Evolutionary conservation across 2,113 vertebrate genomes (phyloP), one percentile per base, ranked within the genome.

Genomic region (Oenanthe oenanthe): DNA sequence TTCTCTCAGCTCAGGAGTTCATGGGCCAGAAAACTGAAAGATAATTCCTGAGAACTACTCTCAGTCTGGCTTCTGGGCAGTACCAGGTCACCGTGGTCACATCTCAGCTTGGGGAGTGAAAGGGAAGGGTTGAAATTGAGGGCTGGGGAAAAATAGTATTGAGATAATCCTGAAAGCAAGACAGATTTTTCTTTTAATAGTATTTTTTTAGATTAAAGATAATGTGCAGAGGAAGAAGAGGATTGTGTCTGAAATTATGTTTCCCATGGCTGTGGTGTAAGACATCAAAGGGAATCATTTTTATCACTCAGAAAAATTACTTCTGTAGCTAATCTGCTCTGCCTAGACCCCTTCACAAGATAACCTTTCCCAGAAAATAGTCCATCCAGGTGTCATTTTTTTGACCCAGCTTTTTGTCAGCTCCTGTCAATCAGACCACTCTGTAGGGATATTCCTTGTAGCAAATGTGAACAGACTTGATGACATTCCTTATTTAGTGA

Each of bases 251-350:
- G 71, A 80, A 83, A 87, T 80, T 31, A 29, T 25, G 15, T 83
- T 84, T 83, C 63, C 57, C 2, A 1, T 93, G 70, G n/a, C 70
- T 61, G 8, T 72, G 73, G 36, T 68, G 6, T 45, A 47, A 63
- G 85, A 82, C 48, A 68, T 74, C 82, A 43, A 91, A 89, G n/a
- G 20, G 28, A 78, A 54, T 83, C 0, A 12, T 58, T 94, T 93
- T 90, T 88, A 50, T 95, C 67, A 54, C 31, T 83, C 50, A 77
- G 56, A 53, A 92, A 94, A 92, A 88, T 74, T 70, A 73, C 92
- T 94, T 91, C 65, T 73, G 0, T 48, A 79, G 57, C 42, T 93
- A 57, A 84, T 78, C 86, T 79, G n/a, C 72, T 95, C 73, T 53
- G 17, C 65, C 62, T 66, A 74, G 77, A 71, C 60, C 61, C 22